Conservation (phyloP, 2,113 vertebrate genomes). For the Indicator indicator region DNA sequence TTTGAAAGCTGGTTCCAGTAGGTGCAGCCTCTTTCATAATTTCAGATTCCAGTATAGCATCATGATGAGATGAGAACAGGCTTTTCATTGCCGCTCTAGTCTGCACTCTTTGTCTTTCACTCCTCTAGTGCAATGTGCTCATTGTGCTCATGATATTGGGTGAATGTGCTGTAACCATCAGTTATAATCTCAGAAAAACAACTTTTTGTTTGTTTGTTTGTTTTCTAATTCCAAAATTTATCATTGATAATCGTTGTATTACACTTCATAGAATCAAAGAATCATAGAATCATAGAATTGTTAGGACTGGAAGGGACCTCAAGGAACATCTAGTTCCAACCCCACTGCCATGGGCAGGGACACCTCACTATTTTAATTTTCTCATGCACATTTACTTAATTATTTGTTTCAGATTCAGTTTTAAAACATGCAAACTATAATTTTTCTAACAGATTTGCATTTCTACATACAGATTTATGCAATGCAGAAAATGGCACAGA, state of each 20-base stretch:
- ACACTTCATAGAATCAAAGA: too few species aligned
- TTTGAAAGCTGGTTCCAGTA: neutral
- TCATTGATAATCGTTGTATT: too few species aligned
- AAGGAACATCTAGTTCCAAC: too few species aligned
- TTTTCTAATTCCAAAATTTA: too few species aligned
- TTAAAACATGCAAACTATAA: neutral
- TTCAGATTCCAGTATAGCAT: neutral
- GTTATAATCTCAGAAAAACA: neutral
- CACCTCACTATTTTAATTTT: neutral
- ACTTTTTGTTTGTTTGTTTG: too few species aligned
- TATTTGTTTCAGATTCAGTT: neutral
- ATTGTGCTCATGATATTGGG: neutral
- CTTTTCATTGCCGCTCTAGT: neutral
- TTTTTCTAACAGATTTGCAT: neutral
- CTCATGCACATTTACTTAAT: neutral
- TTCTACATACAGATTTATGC: neutral
- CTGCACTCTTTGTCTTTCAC: neutral
- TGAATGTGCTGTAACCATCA: neutral
- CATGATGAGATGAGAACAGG: neutral
- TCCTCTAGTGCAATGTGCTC: fast-evolving
- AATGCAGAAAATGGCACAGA: neutral
- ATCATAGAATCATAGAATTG: too few species aligned
- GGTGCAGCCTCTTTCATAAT: neutral
- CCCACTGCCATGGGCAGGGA: too few species aligned
- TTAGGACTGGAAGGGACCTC: too few species aligned